Conservation (phyloP, 2,797 vertebrate genomes). For the Pseudocheirus occidentalis region DNA sequence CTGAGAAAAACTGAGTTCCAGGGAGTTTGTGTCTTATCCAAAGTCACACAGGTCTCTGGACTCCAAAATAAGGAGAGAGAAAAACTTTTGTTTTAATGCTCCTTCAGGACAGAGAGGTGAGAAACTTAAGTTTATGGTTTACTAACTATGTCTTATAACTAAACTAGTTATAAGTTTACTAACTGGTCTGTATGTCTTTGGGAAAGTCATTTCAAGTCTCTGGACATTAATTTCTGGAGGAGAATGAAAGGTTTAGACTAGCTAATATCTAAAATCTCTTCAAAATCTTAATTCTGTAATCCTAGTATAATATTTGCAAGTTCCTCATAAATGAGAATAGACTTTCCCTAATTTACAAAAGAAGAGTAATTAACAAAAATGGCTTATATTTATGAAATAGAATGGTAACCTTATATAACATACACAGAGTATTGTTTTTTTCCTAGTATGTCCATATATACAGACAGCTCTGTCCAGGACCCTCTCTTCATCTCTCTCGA, state of each 20-base stretch:
- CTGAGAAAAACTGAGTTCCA: background rate
- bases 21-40: background rate
- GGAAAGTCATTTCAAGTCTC: background rate
- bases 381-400: background rate
- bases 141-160: too few relatives aligned
- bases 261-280: background rate
- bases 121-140: background rate
- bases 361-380: background rate
- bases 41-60: background rate
- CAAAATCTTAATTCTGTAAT: background rate
- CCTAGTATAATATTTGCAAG: background rate
- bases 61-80: background rate
- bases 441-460: background rate
- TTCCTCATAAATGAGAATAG: background rate
- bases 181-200: background rate
- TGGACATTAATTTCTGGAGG: background rate
- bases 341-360: background rate
- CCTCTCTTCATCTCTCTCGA: background rate
- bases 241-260: background rate
- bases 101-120: background rate
- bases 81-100: background rate
- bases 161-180: too few relatives aligned
- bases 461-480: background rate
- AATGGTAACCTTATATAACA: background rate
- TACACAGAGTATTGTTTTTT: background rate